phyloP scores from a whole-genome alignment of 2,113 vertebrate species.

The Campylorhamphus procurvoides region DNA sequence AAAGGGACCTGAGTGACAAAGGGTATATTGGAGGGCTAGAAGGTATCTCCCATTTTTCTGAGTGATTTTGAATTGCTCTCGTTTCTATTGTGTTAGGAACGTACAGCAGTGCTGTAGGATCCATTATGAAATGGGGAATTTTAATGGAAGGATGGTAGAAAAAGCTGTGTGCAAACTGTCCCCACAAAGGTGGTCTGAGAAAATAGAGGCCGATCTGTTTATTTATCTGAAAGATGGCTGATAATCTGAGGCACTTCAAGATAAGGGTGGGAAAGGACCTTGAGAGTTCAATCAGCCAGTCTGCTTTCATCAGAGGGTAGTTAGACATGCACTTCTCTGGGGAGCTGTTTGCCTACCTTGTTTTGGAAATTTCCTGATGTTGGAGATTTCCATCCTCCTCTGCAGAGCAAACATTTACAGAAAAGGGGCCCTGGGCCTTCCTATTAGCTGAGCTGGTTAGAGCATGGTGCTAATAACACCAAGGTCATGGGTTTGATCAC shows the following conservation, averaged over 20 bases:
- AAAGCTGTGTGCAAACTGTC: neutral
- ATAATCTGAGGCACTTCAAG: neutral
- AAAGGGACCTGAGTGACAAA: neutral
- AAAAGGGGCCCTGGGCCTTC: neutral
- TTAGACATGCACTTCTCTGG: neutral
- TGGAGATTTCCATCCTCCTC: neutral
- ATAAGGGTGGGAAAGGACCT: conserved; percentile 23
- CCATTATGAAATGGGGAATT: neutral
- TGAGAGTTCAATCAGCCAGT: neutral
- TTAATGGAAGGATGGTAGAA: neutral
- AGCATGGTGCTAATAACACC: neutral
- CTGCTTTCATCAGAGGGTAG: neutral
- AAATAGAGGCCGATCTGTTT: neutral
- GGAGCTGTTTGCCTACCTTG: conserved; percentile 17
- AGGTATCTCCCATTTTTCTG: neutral
- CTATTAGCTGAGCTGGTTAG: neutral
- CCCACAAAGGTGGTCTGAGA: neutral
- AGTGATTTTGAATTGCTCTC: neutral
- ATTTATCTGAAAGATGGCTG: neutral
- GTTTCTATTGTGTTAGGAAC: neutral
- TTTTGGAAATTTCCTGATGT: neutral
- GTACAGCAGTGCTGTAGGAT: neutral
- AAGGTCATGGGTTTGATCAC: neutral
- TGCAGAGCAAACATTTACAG: neutral
- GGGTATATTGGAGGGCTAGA: neutral